Evolutionary conservation across 1,140 invertebrate genomes (phyloP), one percentile per base, ranked within the genome.

Genomic region (Bombyx mandarina): DNA sequence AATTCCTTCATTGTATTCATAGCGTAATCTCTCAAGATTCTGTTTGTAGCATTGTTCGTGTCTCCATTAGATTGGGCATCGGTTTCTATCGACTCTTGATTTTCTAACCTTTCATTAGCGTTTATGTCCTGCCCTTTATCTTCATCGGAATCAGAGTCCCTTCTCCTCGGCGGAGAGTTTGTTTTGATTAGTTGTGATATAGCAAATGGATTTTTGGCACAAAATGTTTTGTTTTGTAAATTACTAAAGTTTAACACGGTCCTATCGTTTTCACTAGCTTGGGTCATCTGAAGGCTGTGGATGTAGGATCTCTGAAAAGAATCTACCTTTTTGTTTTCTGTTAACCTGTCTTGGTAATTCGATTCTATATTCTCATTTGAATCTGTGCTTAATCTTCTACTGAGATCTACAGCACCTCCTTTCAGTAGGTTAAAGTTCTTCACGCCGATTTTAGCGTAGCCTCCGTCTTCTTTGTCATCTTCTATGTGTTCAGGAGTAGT

Each of bases 1-100:
- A 94, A 78, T 77, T 94, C 93, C 61, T 93, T 92, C 92, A 94
- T 93, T 3, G 93, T 93, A 56, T 90, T 92, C 82, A 93, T 92
- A 6, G 93, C 93, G 76, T 93, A 94, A 69, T 93, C 92, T 62
- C 91, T 89, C 76, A 93, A 71, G 53, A 88, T 84, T 66, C 82
- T 86, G 63, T 88, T 89, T 8, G 82, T 82, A 44, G 79, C 69
- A 60, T 78, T 82, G 35, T 76, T 74, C 22, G 72, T 64, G 10
- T 88, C 86, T 18, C 86, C 86, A 67, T 88, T 88, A 47, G 79
- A 80, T 61, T 84, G 83, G 8, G 65, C 61, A 42, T 88, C 85
- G 49, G 12, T 66, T 4, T 85, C 79, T 52, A 72, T 68, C 7
- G 53, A 61, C 51, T 80, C 77, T 45, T 78, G 77, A 53, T 62